A percentile compares a stretch with the other conserved stretches of the same genome.
Evolutionary conservation across 2,888 invertebrate species (phyloP).

Genomic region (Ypsolopha scabrella): DNA sequence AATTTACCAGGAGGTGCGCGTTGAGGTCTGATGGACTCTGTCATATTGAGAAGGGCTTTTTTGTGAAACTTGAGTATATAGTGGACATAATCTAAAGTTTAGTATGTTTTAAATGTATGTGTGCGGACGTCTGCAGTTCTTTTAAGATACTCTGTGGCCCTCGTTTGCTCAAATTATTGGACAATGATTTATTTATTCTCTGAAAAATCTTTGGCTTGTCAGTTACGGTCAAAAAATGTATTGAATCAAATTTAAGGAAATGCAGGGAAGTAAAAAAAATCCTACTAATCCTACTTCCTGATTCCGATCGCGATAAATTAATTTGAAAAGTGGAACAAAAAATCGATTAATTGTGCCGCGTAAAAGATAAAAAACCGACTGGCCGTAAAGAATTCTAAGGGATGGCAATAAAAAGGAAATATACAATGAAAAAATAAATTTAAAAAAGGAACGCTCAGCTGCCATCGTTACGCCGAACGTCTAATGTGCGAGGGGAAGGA

Average conservation of each 20-base stretch:
- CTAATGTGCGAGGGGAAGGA: conserved; percentile 33
- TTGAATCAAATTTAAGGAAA: neutral
- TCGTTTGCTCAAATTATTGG: no score
- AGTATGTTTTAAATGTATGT: no score
- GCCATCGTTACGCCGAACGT: conserved; percentile 46
- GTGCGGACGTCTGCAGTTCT: no score
- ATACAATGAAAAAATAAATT: conserved; percentile 40
- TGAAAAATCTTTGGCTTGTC: no score
- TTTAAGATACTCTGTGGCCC: no score
- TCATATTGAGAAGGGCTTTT: no score
- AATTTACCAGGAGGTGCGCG: no score
- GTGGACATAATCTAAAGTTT: no score
- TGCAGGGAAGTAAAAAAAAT: neutral
- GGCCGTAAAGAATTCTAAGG: conserved; percentile 51
- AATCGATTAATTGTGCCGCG: conserved; percentile 6
- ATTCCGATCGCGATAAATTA: conserved; percentile 3
- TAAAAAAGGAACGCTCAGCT: conserved; percentile 59
- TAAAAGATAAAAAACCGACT: conserved; percentile 55
- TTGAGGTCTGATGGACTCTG: no score
- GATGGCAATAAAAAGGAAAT: conserved; percentile 49
- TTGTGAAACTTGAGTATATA: no score
- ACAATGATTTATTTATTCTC: no score
- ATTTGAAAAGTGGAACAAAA: neutral
- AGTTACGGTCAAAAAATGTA: neutral
- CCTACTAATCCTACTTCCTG: conserved; percentile 2